phyloP scores from a whole-genome alignment of 2,797 vertebrate species.

The Botia almorhae region DNA sequence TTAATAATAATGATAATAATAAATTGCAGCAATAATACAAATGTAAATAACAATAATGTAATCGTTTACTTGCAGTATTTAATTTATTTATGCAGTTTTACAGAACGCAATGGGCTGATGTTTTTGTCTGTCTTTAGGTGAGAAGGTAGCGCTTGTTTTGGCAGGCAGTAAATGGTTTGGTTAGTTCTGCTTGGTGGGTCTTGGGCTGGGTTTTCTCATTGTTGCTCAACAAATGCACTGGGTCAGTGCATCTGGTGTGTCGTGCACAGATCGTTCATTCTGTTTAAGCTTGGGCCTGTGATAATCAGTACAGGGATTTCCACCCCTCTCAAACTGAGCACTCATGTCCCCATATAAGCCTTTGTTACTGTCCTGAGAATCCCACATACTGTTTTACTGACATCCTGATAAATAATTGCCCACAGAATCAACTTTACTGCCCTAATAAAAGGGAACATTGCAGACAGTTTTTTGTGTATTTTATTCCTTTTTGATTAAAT shows the following conservation, averaged over 20 bases:
- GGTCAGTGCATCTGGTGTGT: slow-evolving; percentile 37
- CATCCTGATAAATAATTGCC: not conserved
- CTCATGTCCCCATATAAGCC: not conserved
- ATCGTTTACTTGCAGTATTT: too few relatives aligned
- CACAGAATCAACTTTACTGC: not conserved
- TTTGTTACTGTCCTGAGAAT: slow-evolving; percentile 6
- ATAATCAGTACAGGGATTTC: slow-evolving; percentile 43
- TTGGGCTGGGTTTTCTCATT: slow-evolving; percentile 35
- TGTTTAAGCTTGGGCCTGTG: not conserved
- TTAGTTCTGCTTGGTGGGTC: not conserved
- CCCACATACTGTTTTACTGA: not conserved
- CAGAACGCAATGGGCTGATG: too few relatives aligned
- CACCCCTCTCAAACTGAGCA: slow-evolving; percentile 28
- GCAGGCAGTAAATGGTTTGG: not conserved
- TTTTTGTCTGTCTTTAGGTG: too few relatives aligned
- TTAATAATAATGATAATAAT: too few relatives aligned
- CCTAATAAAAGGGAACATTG: too few relatives aligned
- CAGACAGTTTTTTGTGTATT: not conserved
- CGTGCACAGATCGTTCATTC: not conserved
- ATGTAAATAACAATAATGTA: too few relatives aligned
- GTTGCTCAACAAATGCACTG: slow-evolving; percentile 20
- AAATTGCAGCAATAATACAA: too few relatives aligned
- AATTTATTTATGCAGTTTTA: too few relatives aligned
- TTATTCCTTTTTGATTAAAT: slow-evolving; percentile 12
- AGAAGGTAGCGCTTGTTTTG: not conserved